Evolutionary conservation across 2,888 invertebrate genomes (phyloP), one percentile per base, ranked within the genome.

Genomic region (Campoplex nolae): DNA sequence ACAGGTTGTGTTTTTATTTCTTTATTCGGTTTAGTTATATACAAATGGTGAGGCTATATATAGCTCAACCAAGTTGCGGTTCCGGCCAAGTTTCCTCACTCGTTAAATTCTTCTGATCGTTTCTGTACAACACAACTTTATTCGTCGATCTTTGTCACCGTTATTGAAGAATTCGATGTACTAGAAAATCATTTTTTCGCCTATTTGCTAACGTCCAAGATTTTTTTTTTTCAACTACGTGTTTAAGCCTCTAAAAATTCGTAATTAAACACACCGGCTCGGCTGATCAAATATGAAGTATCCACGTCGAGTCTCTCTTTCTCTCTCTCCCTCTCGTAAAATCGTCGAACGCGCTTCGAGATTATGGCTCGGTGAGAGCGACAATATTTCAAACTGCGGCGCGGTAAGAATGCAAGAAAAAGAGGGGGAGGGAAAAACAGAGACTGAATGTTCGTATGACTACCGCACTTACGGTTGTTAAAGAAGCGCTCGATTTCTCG

Each of bases 391-490:
- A 67, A 77, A 77, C 18, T 32, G 0, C 45, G 13, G 3, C 32
- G 23, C 62, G 62, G 16, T 0, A 32, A 62, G 32, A 62, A 62
- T 62, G 32, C 16, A 32, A 7, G 7, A 0, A 32, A 32, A 23
- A 28, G 51, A n/a, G 51, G 4, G 51, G 16, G 16, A 56, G 56
- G 54, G n/a, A 7, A 56, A 32, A 62, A 1, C 32, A 16, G 32
- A 32, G 16, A 16, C 62, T 58, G 28, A 3, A 13, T 58, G 3
- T 13, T 32, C 3, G 62, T 2, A 16, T 62, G 6, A 8, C 80
- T 81, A 67, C 71, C 38, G 54, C 67, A 85, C 23, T 48, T 0
- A 38, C 81, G 18, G 81, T 77, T 28, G 85, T 28, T 85, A 85
- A 85, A 45, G 23, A 62, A 85, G 81, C 73, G 73, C 54, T 65